These are phyloP conservation scores for Tinea pellionella DNA, from an alignment of 2,888 invertebrate species.

Conservation along the genomic window DNA sequence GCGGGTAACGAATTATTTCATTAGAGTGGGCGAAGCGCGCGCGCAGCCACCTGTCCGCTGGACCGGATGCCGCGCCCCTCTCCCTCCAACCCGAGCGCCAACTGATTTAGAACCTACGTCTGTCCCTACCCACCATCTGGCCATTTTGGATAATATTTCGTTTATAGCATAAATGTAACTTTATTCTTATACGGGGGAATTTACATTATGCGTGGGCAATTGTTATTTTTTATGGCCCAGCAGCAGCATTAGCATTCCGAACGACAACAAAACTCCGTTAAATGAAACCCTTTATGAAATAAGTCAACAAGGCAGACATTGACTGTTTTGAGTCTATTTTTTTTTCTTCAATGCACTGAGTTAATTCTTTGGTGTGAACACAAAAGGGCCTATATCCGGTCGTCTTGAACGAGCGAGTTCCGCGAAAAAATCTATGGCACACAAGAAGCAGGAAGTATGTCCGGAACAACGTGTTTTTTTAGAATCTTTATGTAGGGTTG, in stretches of 20 bases:
- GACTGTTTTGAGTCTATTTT: constrained; percentile 27
- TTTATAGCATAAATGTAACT: background rate
- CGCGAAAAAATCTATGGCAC: constrained; percentile 55
- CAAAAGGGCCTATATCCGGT: constrained; percentile 62
- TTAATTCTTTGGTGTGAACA: constrained; percentile 39
- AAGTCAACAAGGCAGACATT: constrained; percentile 51
- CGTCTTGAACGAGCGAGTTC: constrained; percentile 43
- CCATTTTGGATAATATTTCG: constrained; percentile 1
- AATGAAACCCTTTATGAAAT: constrained; percentile 32
- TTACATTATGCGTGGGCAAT: constrained; percentile 10
- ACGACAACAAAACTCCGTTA: constrained; percentile 33
- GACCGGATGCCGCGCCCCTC: constrained; percentile 55
- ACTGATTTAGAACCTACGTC: constrained; percentile 12
- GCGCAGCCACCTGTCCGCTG: constrained; percentile 53
- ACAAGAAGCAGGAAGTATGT: constrained; percentile 64
- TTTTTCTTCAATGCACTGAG: constrained; percentile 30
- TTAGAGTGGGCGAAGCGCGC: constrained; percentile 51
- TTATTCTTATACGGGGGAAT: background rate
- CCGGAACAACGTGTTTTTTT: constrained; percentile 59
- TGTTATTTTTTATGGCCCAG: constrained; percentile 10
- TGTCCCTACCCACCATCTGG: constrained; percentile 9
- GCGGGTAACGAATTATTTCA: constrained; percentile 54
- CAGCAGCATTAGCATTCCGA: constrained; percentile 35
- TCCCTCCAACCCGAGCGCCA: constrained; percentile 18
- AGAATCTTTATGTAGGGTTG: constrained; percentile 38